phyloP scores from a whole-genome alignment of 2,888 invertebrate species.

The Psylliodes chrysocephalus region DNA sequence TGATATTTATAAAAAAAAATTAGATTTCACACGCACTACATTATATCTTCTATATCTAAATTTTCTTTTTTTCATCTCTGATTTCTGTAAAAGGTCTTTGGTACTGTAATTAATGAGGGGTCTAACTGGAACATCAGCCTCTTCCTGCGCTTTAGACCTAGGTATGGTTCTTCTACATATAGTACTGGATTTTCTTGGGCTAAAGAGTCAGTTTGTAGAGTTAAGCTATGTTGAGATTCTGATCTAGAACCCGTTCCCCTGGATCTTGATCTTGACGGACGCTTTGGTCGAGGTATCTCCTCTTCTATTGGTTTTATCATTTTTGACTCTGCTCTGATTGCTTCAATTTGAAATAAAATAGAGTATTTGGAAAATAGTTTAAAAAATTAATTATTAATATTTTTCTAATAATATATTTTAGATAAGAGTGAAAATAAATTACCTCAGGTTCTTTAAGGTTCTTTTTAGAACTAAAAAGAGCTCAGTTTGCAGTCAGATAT shows the following conservation, averaged over 20 bases:
- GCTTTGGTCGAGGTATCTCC: slow-evolving; percentile 66
- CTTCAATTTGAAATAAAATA: slow-evolving; percentile 69
- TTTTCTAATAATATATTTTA: no score
- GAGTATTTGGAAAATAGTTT: no score
- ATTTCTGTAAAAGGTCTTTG: slow-evolving; percentile 63
- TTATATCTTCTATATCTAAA: slow-evolving; percentile 60
- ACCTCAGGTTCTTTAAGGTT: slow-evolving; percentile 48
- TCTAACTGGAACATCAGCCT: slow-evolving; percentile 66
- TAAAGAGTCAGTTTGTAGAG: slow-evolving; percentile 68
- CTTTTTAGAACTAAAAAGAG: slow-evolving; percentile 40
- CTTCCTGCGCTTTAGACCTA: slow-evolving; percentile 60
- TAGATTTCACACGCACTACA: no score
- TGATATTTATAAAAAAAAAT: no score
- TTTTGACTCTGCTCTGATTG: slow-evolving; percentile 74
- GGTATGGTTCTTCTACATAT: slow-evolving; percentile 66
- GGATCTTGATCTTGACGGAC: slow-evolving; percentile 69
- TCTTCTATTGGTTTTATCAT: slow-evolving; percentile 68
- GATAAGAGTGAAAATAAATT: no score
- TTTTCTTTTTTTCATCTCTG: slow-evolving; percentile 64
- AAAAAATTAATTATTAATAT: no score
- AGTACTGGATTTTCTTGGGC: slow-evolving; percentile 55
- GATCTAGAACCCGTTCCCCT: no score
- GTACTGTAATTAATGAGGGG: slow-evolving; percentile 72
- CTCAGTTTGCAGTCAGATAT: slow-evolving; percentile 13
- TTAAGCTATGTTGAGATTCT: slow-evolving; percentile 52